These are phyloP conservation scores for Tokudaia tokunoshimensis DNA, from an alignment of 2,797 vertebrate genomes.

Conservation along the genomic window DNA sequence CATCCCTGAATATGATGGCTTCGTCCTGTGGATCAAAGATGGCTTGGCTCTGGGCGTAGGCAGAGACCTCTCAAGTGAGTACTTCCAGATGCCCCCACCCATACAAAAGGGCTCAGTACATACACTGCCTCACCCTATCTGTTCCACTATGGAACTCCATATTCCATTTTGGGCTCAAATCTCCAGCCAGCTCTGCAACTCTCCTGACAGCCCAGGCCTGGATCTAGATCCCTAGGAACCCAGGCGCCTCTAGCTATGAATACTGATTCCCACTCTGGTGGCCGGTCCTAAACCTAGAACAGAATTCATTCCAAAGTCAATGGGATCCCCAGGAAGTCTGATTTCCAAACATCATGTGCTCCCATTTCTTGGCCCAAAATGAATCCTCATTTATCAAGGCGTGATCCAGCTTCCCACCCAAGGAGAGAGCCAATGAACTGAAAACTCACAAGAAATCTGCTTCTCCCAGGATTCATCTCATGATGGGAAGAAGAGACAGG, in stretches of 20 bases:
- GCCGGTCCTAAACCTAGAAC: not conserved
- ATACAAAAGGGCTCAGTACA: not conserved
- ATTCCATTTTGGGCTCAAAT: not conserved
- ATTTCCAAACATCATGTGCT: conserved; percentile 7
- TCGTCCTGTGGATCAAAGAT: conserved; percentile 98
- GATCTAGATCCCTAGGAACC: not conserved
- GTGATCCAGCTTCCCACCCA: not conserved
- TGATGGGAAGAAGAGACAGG: not conserved
- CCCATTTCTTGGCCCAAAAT: not conserved
- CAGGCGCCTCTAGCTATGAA: no score
- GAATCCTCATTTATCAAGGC: not conserved
- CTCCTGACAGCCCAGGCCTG: not conserved
- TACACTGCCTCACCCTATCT: not conserved
- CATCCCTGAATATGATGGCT: conserved; percentile 96
- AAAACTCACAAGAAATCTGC: not conserved
- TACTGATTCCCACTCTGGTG: not conserved
- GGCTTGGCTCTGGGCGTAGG: conserved; percentile 97
- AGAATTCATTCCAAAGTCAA: not conserved
- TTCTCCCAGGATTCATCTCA: not conserved
- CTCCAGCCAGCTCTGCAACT: not conserved
- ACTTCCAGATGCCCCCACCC: fast-evolving
- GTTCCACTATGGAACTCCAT: not conserved
- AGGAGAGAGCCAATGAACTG: not conserved
- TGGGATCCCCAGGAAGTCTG: fast-evolving
- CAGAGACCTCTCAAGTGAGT: conserved; percentile 96